These are phyloP conservation scores for Drosophila austrosaltans DNA, from an alignment of 2,888 invertebrate genomes.

Conservation along the genomic window DNA sequence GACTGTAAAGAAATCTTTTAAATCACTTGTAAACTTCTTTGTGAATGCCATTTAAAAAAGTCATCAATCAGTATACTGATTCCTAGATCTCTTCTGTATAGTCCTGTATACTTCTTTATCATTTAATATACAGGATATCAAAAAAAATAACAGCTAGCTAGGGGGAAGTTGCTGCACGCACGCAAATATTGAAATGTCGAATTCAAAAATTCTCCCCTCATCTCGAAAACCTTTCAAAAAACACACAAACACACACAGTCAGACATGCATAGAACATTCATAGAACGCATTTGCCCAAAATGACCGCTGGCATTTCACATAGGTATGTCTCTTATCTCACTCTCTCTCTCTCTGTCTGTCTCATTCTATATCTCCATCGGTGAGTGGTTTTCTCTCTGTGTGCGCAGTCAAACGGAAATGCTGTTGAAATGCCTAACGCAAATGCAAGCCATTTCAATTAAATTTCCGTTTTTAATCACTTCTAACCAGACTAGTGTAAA, in stretches of 20 bases:
- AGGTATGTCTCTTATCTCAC: constrained; percentile 14
- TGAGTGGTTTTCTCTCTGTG: constrained; percentile 47
- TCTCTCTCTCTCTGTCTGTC: constrained; percentile 26
- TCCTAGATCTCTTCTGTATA: not conserved
- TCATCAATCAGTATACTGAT: no score
- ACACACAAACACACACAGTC: constrained; percentile 34
- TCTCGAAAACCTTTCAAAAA: not conserved
- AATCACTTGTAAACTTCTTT: no score
- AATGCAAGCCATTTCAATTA: constrained; percentile 79
- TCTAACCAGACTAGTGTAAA: constrained; percentile 38
- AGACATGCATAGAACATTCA: constrained; percentile 40
- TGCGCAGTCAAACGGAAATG: constrained; percentile 56
- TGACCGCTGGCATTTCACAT: constrained; percentile 52
- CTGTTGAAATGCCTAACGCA: constrained; percentile 69
- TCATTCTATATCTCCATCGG: constrained; percentile 26
- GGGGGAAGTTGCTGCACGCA: constrained; percentile 2
- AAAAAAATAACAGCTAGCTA: constrained; percentile 1
- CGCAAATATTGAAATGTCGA: constrained; percentile 13
- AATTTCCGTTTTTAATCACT: constrained; percentile 79
- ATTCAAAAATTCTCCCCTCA: constrained; percentile 2
- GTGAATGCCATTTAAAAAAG: no score
- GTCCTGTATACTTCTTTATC: not conserved
- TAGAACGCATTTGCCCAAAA: constrained; percentile 29
- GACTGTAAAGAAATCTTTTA: no score
- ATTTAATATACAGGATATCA: not conserved